A percentile compares a stretch with the other conserved stretches of the same genome.
Evolutionary conservation across 2,888 invertebrate genomes (phyloP).

Genomic region (Caenorhabditis sp.): DNA sequence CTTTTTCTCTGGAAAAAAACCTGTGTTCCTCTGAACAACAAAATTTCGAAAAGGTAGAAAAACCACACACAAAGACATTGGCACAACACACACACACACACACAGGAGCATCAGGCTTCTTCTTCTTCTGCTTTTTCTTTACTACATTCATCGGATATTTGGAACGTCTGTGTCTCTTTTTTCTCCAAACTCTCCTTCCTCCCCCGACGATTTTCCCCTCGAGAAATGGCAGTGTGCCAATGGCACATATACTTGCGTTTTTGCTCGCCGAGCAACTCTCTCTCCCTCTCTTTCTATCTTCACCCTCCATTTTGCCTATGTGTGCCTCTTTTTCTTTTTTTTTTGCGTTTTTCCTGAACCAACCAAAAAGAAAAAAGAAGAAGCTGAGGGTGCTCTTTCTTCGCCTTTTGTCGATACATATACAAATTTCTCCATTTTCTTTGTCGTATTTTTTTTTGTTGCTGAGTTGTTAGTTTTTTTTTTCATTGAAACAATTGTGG

Average conservation of each 20-base stretch:
- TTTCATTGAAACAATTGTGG: background rate
- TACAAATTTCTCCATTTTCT: background rate
- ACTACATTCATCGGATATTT: background rate
- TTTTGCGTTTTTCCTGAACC: background rate
- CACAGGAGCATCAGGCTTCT: background rate
- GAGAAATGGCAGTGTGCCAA: background rate
- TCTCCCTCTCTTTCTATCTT: background rate
- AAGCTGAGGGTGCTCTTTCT: background rate
- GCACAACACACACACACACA: too few species aligned
- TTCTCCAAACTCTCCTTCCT: background rate
- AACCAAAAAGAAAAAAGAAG: background rate
- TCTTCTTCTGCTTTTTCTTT: background rate
- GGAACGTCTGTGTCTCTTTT: background rate
- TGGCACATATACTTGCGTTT: background rate
- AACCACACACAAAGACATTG: background rate
- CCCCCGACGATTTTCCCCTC: background rate
- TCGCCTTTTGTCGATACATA: background rate
- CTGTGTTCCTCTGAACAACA: too few species aligned
- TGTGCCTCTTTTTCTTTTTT: background rate
- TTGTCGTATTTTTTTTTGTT: background rate
- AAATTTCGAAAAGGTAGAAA: too few species aligned
- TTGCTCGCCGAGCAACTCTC: slow-evolving; percentile 1
- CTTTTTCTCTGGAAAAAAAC: too few species aligned
- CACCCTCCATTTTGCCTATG: background rate
- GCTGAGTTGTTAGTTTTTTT: background rate